Evolutionary conservation across 2,797 vertebrate species (phyloP).

Genomic region (Gymnoscopelus microlampas): DNA sequence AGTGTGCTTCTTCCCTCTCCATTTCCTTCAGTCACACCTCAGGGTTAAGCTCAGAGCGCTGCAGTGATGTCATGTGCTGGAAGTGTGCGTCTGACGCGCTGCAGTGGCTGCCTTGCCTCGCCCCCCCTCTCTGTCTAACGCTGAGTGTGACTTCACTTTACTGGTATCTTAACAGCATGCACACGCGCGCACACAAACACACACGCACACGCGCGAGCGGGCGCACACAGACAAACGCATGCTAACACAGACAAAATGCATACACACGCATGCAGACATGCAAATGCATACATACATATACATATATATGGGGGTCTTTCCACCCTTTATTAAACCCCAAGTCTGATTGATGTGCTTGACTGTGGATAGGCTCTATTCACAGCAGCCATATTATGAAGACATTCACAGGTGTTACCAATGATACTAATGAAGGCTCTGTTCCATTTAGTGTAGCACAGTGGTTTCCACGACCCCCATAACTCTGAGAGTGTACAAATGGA

Average conservation of each 20-base stretch:
- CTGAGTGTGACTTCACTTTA: slow-evolving; percentile 34
- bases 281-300: no score
- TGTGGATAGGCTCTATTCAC: no score
- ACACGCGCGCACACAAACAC: background rate
- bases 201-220: slow-evolving; percentile 21
- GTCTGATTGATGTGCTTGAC: slow-evolving; percentile 67
- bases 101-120: slow-evolving; percentile 33
- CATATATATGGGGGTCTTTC: slow-evolving; percentile 3
- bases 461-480: no score
- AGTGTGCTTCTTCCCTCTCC: slow-evolving; percentile 24
- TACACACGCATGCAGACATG: background rate
- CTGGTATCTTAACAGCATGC: slow-evolving; percentile 13
- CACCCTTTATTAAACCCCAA: slow-evolving; percentile 63
- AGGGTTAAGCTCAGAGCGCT: slow-evolving; percentile 30
- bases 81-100: slow-evolving; percentile 24
- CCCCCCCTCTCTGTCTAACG: slow-evolving; percentile 17
- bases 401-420: no score
- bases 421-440: no score
- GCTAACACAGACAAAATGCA: background rate
- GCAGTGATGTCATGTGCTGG: slow-evolving; percentile 54
- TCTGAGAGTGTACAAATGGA: no score
- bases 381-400: no score
- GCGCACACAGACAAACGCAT: slow-evolving; percentile 25
- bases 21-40: background rate
- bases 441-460: no score